These are phyloP conservation scores for Ernsta delagoae DNA, from an alignment of 2,888 invertebrate genomes.

Conservation along the genomic window DNA sequence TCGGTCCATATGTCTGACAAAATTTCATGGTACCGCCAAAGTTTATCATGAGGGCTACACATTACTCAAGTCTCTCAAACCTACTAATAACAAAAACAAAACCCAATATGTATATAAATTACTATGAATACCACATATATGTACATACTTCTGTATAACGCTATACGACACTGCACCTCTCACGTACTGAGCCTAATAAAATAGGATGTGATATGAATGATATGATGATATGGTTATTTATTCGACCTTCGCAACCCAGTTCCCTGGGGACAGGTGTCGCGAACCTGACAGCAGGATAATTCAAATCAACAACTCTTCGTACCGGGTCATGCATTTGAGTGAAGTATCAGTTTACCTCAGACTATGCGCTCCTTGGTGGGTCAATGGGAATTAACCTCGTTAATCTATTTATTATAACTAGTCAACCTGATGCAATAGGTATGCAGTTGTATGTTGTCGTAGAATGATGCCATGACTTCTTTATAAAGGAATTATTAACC, in stretches of 20 bases:
- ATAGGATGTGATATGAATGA: conserved; percentile 8
- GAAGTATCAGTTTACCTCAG: not conserved
- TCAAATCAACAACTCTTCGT: conserved; percentile 18
- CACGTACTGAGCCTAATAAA: not conserved
- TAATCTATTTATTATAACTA: conserved; percentile 1
- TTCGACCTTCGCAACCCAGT: conserved; percentile 22
- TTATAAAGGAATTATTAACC: too few relatives aligned
- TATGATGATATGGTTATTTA: conserved; percentile 23
- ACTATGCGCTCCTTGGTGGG: conserved; percentile 11
- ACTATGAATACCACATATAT: too few relatives aligned
- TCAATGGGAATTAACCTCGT: conserved; percentile 17
- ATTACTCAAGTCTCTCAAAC: too few relatives aligned
- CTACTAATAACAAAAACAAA: too few relatives aligned
- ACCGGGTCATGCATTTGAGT: conserved; percentile 24
- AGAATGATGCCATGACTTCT: too few relatives aligned
- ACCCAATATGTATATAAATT: too few relatives aligned
- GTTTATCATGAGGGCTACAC: too few relatives aligned
- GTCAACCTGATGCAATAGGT: not conserved
- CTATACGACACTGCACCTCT: conserved; percentile 1
- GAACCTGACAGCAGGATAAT: conserved; percentile 18
- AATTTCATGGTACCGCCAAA: too few relatives aligned
- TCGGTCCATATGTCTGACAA: too few relatives aligned
- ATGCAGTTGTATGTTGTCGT: not conserved
- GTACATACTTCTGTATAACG: too few relatives aligned
- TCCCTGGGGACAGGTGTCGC: conserved; percentile 31